Evolutionary conservation across 2,888 invertebrate species (phyloP), one percentile per base, ranked within the genome.

Genomic region (Crepidodera aurea): DNA sequence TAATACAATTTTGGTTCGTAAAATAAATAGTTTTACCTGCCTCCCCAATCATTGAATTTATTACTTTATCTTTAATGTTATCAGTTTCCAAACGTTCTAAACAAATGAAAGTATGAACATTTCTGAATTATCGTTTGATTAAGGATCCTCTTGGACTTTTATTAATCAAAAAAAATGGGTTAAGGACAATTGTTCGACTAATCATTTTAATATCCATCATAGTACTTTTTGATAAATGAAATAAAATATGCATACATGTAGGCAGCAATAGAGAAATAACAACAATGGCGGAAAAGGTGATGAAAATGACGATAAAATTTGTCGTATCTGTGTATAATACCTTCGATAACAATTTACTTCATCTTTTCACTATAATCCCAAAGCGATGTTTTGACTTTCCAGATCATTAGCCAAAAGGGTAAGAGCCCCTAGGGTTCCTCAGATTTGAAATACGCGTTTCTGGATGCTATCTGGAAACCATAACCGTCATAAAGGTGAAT

Each of bases 401-500:
- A 55, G 58, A 46, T 66, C 66, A 66, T 66, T 66, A 66, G 61
- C 55, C 39, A 18, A 34, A 58, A 54, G 40, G 62, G 53, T 58
- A 34, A 25, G 32, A 18, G 22, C 53, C 27, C 27, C 27, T 12
- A 25, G 44, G 50, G 51, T 10, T 25, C 54, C 53, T 48, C 27
- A 18, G 25, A 32, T 37, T 51, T 57, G 54, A 60, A 65, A 39
- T 60, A 65, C 53, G 51, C 53, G 50, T 48, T 59, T 27, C 48
- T 56, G 54, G 56, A 65, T 60, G 60, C 27, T 65, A 65, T 62
- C 65, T 62, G 60, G 39, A 62, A 62, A 56, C 61, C 55, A 60
- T 62, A 62, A 59, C 59, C 59, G 59, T 54, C 42, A 55, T 46
- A 62, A 65, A 65, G 60, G 59, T 62, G 62, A 56, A 65, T 65